Base-by-base conservation (phyloP, 2,888 invertebrate species). In the Lasioglossum morio region DNA sequence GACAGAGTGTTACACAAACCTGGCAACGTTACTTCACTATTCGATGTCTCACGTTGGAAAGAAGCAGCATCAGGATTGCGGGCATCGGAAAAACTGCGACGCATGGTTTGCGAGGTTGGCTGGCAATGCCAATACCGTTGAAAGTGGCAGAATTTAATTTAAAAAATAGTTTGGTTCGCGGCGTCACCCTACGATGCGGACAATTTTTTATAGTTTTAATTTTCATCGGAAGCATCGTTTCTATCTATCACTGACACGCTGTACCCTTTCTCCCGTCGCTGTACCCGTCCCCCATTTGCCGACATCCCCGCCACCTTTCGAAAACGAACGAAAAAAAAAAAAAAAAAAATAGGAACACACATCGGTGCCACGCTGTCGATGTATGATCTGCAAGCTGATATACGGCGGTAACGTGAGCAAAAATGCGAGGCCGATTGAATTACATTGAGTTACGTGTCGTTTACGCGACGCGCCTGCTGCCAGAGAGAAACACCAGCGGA, bases 401-500 rank as follows among this genome's bases (percentile, higher is more conserved):
- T 89, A 89, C 77, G 89, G 85, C 84, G 79, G 90, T 88, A 90
- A 90, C 90, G 88, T 88, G 91, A 84, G 86, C 88, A 91, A 91
- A 91, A 91, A 90, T 91, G 89, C 89, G 88, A 84, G 89, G 86
- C 91, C 92, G 92, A 94, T 94, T 93, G 93, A 94, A 94, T 94
- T 94, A 93, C 90, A 88, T 89, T 92, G 93, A 92, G 93, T 93
- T 93, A 94, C 93, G 93, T 91, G 90, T 88, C 89, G 92, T 92
- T 66, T 92, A 88, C 91, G 89, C 89, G 87, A 89, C 89, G 86
- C 77, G 89, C 85, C 88, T 90, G 89, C 88, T 69, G 85, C 72
- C 85, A 83, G 80, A 70, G 79, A 87, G 76, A 66, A 66, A 66
- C 81, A 77, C 75, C 76, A 80, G 85, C 63, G 91, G 93, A 94